phyloP scores from a whole-genome alignment of 2,888 invertebrate genomes.

The Pomacea canaliculata region DNA sequence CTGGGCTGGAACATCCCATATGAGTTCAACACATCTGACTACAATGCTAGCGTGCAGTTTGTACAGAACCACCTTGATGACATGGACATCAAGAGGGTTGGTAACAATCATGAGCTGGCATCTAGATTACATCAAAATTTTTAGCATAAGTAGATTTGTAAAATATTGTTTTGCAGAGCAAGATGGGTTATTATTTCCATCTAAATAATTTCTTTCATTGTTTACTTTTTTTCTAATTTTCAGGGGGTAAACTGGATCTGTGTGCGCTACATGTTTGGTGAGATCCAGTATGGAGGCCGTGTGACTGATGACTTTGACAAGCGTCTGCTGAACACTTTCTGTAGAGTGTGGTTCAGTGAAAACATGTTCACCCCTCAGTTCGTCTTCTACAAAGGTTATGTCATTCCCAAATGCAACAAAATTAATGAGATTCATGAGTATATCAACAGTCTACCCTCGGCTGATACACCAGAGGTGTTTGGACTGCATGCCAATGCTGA shows the following conservation, averaged over 20 bases:
- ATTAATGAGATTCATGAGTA: conserved; percentile 64
- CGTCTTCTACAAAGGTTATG: conserved; percentile 68
- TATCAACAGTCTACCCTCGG: conserved; percentile 63
- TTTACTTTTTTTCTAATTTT: neutral
- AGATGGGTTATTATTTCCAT: no score
- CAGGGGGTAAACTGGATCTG: conserved; percentile 69
- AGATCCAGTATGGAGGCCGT: conserved; percentile 71
- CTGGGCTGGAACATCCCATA: conserved; percentile 70
- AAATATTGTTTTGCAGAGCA: neutral
- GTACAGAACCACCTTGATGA: conserved; percentile 69
- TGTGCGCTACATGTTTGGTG: conserved; percentile 71
- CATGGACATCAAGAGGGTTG: conserved; percentile 68
- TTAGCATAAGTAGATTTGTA: neutral
- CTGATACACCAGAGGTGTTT: conserved; percentile 70
- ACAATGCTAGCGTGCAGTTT: conserved; percentile 69
- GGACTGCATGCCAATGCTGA: conserved; percentile 70
- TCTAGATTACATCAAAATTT: neutral
- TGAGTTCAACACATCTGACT: conserved; percentile 68
- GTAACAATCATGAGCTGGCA: neutral
- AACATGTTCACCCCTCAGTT: conserved; percentile 67
- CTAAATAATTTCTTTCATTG: no score
- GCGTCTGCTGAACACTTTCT: conserved; percentile 69
- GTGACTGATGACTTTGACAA: conserved; percentile 71
- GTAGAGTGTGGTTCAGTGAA: conserved; percentile 70
- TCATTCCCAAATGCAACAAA: conserved; percentile 67